Conservation (phyloP, 2,888 invertebrate genomes). For the Pollenia griseotomentosa region DNA sequence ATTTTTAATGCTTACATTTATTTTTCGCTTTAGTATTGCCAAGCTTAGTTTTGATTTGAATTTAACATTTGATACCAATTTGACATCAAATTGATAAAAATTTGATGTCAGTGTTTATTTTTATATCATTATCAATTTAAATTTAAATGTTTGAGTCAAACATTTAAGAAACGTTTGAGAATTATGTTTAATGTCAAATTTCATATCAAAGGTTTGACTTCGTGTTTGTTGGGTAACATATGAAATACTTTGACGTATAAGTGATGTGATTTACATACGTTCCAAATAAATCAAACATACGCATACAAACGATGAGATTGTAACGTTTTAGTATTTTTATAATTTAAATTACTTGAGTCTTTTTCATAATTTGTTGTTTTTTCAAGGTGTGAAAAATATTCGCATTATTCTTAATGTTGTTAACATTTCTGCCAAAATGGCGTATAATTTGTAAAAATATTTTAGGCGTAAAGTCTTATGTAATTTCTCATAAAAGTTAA, state of each 20-base stretch:
- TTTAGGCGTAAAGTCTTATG: conserved; percentile 45
- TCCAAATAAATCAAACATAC: neutral
- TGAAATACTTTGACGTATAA: conserved; percentile 15
- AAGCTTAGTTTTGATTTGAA: no score
- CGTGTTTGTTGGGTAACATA: no score
- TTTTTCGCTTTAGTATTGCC: no score
- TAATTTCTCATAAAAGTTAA: conserved; percentile 64
- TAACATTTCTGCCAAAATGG: conserved; percentile 49
- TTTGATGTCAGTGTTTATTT: no score
- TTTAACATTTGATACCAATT: no score
- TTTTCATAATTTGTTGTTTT: neutral
- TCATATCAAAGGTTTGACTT: no score
- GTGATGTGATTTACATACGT: conserved; percentile 39
- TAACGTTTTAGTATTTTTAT: conserved; percentile 11
- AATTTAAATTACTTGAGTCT: conserved; percentile 24
- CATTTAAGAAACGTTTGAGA: no score
- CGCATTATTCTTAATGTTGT: conserved; percentile 42
- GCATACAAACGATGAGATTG: neutral
- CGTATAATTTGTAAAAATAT: conserved; percentile 54
- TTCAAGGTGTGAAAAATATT: conserved; percentile 27
- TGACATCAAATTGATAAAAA: no score
- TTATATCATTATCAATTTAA: no score
- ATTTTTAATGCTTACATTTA: no score
- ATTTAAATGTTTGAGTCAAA: no score
- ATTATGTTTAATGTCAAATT: no score